phyloP scores from a whole-genome alignment of 2,113 vertebrate genomes.

The Pipra filicauda region DNA sequence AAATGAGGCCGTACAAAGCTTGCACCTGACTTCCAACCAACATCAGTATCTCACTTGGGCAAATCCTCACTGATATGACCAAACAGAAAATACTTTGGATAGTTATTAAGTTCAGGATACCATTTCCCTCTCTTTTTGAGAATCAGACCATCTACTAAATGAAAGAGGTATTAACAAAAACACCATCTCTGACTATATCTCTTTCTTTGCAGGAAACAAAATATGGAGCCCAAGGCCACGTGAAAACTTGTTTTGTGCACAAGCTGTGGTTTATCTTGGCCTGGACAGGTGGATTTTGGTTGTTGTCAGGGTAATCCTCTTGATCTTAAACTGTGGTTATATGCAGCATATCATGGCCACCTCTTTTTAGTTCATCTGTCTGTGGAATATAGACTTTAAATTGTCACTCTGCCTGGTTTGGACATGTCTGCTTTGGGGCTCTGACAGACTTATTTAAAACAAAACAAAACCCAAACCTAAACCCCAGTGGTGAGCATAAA shows the following conservation, averaged over 20 bases:
- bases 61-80: background rate
- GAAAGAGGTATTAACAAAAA: background rate
- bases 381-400: background rate
- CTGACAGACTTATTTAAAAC: background rate
- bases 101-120: background rate
- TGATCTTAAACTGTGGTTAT: background rate
- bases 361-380: background rate
- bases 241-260: background rate
- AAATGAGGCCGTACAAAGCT: background rate
- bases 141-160: background rate
- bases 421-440: background rate
- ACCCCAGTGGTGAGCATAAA: background rate
- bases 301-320: background rate
- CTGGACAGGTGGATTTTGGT: background rate
- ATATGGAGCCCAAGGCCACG: background rate
- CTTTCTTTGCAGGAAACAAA: background rate
- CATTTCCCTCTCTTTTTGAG: background rate
- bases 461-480: background rate
- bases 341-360: background rate
- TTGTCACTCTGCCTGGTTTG: background rate
- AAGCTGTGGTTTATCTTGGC: background rate
- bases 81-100: background rate
- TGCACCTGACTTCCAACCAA: background rate
- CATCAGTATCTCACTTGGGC: background rate
- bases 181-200: accelerated